These are phyloP conservation scores for Rotaria sp. DNA, from an alignment of 2,888 invertebrate genomes.

Conservation along the genomic window DNA sequence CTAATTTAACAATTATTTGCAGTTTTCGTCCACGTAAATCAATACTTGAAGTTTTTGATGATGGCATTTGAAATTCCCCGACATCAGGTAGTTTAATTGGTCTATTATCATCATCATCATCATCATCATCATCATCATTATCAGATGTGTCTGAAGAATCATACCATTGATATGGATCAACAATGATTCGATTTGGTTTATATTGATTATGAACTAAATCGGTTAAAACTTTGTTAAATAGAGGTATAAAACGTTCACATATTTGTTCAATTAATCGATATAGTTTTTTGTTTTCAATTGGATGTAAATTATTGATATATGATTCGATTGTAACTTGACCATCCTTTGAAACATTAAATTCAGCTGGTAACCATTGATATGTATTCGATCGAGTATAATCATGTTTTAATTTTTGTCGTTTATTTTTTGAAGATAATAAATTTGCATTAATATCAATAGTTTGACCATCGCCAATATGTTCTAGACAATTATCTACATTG, in stretches of 20 bases:
- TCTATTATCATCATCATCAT: background rate
- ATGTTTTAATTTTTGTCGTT: background rate
- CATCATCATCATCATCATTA: background rate
- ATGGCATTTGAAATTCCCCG: background rate
- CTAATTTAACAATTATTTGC: constrained; percentile 17
- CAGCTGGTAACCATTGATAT: background rate
- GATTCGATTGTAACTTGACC: background rate
- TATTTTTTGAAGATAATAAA: background rate
- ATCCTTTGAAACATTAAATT: background rate
- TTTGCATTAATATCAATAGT: background rate
- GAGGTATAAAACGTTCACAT: background rate
- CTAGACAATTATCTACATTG: background rate
- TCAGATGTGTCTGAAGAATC: background rate
- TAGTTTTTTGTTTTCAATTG: background rate
- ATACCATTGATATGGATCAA: background rate
- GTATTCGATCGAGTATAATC: background rate
- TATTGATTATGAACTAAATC: background rate
- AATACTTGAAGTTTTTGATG: background rate
- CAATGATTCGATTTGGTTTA: background rate
- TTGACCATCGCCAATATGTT: background rate
- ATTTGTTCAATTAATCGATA: background rate
- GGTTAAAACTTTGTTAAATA: constrained; percentile 3
- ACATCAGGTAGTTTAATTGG: background rate
- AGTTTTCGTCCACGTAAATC: constrained; percentile 10
- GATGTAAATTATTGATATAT: no score